Evolutionary conservation across 2,113 vertebrate genomes (phyloP).

Genomic region (Salvelinus alpinus): DNA sequence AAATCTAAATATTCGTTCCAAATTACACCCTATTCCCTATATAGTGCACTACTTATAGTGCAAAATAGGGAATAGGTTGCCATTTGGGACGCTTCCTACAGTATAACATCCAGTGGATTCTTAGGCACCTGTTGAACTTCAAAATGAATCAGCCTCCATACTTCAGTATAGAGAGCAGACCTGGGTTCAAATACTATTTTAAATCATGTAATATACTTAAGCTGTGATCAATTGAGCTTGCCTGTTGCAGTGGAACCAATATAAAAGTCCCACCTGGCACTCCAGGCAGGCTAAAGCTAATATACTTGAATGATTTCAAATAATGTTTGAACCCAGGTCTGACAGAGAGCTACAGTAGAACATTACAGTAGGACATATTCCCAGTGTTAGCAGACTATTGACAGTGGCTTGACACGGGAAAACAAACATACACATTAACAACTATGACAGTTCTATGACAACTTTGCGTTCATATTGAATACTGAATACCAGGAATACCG

Average conservation of each 20-base stretch:
- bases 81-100: too few relatives aligned
- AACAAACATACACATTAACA: not conserved
- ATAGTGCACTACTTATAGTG: not conserved
- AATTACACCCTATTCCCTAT: too few relatives aligned
- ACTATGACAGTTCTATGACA: not conserved
- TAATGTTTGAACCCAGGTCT: too few relatives aligned
- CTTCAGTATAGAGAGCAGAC: not conserved
- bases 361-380: not conserved
- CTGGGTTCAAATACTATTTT: too few relatives aligned
- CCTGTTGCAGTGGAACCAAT: too few relatives aligned
- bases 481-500: not conserved
- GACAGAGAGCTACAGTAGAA: too few relatives aligned
- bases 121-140: slow-evolving; percentile 4
- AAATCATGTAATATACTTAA: too few relatives aligned
- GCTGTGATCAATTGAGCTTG: too few relatives aligned
- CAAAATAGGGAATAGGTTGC: not conserved
- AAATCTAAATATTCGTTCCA: too few relatives aligned
- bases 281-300: too few relatives aligned
- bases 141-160: not conserved
- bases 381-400: not conserved
- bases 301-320: too few relatives aligned
- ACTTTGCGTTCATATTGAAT: not conserved
- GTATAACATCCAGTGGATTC: not conserved
- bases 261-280: too few relatives aligned
- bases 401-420: not conserved